Evolutionary conservation across 2,113 vertebrate species (phyloP), one percentile per base, ranked within the genome.

Genomic region (Toxotes chatareus): DNA sequence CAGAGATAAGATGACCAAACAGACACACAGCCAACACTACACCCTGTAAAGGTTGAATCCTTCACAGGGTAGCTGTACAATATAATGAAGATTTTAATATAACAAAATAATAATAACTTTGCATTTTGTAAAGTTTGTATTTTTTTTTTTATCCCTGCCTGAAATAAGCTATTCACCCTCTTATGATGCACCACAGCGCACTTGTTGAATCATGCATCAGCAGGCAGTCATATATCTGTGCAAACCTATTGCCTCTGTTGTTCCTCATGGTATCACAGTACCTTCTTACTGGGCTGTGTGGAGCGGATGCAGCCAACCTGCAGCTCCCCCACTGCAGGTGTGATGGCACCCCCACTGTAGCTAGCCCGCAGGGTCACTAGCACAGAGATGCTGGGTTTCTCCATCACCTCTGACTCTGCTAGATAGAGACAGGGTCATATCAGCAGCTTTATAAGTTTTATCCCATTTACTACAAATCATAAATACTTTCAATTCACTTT

Each of bases 241-340:
- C 12, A 12, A 42, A 49, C n/a, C 3, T 14, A 1, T 17, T 40
- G 34, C 34, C 13, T 57, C 42, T 19, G 7, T 27, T 10, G 10
- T 11, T 66, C 23, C n/a, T 59, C 49, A 8, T 34, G 36, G 53
- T 17, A 27, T 71, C 42, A 19, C 3, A 6, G 59, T 93, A 99
- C 97, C 96, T 97, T 97, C 89, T 95, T 97, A 0, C 89, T 71
- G 21, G 88, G 62, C 67, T 85, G 93, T 38, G 91, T 57, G 61
- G 94, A 91, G 11, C 79, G 80, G 51, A 98, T 95, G 42, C 95
- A 97, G 88, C 98, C 97, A 4, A 99, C 93, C 3, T 92, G 93
- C 84, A 99, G 91, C 75, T 97, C 94, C 6, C 96, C 89, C 62
- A 89, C 80, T 36, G 95, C 96, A 1, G 96, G 94, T 1, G 27